These are phyloP conservation scores for Lochmaea crataegi DNA, from an alignment of 2,888 invertebrate species.

Conservation along the genomic window DNA sequence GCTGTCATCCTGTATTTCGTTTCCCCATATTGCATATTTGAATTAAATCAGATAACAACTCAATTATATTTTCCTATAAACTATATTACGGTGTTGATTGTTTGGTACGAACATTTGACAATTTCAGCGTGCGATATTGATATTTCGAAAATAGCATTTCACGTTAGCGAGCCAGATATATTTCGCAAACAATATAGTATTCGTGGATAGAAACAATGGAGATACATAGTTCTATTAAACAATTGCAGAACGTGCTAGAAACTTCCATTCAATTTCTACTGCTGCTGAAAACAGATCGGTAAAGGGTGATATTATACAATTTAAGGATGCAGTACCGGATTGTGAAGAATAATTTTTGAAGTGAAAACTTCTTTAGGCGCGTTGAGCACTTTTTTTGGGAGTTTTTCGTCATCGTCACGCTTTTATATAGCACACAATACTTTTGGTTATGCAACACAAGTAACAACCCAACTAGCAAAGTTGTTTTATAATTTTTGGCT, in stretches of 20 bases:
- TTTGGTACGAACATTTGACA: slow-evolving; percentile 20
- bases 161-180: background rate
- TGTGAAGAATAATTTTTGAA: too few species aligned
- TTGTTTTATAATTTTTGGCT: too few species aligned
- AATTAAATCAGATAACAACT: slow-evolving; percentile 17
- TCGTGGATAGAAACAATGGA: slow-evolving; percentile 13
- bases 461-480: too few species aligned
- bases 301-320: slow-evolving; percentile 4
- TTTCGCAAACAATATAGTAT: slow-evolving; percentile 21
- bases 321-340: background rate
- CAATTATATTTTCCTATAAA: slow-evolving; percentile 17
- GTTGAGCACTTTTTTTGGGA: too few species aligned
- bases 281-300: slow-evolving; percentile 4
- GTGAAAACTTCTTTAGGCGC: too few species aligned
- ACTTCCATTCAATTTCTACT: slow-evolving; percentile 27
- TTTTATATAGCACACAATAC: too few species aligned
- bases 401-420: too few species aligned
- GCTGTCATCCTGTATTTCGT: background rate
- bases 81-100: slow-evolving; percentile 17
- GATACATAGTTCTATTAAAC: slow-evolving; percentile 30
- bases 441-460: too few species aligned
- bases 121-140: slow-evolving; percentile 28
- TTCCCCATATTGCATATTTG: slow-evolving; percentile 2
- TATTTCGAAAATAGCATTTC: slow-evolving; percentile 26
- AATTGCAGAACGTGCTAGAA: slow-evolving; percentile 13